A percentile compares a stretch with the other conserved stretches of the same genome.
Conservation (phyloP, 1,140 invertebrate species). For the Zaprionus africanus region DNA sequence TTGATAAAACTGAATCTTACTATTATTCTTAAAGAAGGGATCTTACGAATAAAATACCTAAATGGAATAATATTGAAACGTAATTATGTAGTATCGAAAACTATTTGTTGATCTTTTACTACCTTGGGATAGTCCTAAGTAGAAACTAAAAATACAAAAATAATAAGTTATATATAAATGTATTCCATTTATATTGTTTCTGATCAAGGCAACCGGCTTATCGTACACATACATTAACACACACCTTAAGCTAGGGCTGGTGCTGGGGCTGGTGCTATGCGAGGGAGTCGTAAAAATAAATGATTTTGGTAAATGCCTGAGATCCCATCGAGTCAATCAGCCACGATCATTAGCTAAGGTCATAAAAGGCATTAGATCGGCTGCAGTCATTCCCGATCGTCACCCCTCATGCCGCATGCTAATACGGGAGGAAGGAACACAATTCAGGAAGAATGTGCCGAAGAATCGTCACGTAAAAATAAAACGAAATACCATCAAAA, state of each 20-base stretch:
- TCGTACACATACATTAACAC: neutral
- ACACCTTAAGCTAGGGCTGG: constrained; percentile 44
- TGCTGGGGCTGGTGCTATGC: neutral
- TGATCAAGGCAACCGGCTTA: neutral
- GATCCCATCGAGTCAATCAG: constrained; percentile 68
- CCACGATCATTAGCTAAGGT: constrained; percentile 73
- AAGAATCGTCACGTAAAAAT: constrained; percentile 52
- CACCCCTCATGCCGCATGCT: constrained; percentile 30
- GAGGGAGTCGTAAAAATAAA: constrained; percentile 55
- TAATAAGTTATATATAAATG: too few relatives aligned
- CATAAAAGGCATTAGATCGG: constrained; percentile 75
- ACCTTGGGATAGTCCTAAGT: too few relatives aligned
- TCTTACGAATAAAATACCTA: too few relatives aligned
- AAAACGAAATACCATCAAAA: constrained; percentile 42
- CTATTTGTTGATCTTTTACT: too few relatives aligned
- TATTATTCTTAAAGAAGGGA: too few relatives aligned
- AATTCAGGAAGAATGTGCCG: constrained; percentile 36
- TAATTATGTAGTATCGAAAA: too few relatives aligned
- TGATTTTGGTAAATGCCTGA: constrained; percentile 55
- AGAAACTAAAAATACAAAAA: too few relatives aligned
- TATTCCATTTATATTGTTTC: neutral
- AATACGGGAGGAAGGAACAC: constrained; percentile 7
- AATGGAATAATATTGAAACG: too few relatives aligned
- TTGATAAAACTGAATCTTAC: too few relatives aligned
- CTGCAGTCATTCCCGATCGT: constrained; percentile 21